Evolutionary conservation across 2,113 vertebrate genomes (phyloP).

Genomic region (Sialia sialis): DNA sequence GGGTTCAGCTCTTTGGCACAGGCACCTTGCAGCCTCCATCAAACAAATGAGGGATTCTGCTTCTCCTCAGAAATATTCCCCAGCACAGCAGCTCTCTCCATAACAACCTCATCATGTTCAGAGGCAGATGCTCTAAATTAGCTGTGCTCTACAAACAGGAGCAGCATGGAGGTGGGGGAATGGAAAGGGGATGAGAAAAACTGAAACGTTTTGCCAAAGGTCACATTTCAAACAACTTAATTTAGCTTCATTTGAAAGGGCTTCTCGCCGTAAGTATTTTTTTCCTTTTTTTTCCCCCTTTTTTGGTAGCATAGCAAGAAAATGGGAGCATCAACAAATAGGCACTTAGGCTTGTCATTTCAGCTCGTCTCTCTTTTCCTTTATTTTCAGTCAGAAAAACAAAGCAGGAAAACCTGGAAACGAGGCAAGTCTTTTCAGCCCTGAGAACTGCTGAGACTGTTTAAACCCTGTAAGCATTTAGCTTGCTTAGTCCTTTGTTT

Average conservation of each 20-base stretch:
- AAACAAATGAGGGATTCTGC: not conserved
- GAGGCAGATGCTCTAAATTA: slow-evolving; percentile 14
- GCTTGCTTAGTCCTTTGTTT: not conserved
- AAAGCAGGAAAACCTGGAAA: not conserved
- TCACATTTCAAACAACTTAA: not conserved
- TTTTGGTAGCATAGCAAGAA: not conserved
- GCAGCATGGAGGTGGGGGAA: not conserved
- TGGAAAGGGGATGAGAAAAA: not conserved
- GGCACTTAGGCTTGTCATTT: not conserved
- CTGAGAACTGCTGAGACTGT: not conserved
- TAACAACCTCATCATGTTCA: not conserved
- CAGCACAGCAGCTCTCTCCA: not conserved
- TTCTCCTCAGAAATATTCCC: not conserved
- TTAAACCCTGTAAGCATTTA: not conserved
- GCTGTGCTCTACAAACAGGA: not conserved
- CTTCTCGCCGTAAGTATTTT: not conserved
- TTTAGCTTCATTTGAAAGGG: not conserved
- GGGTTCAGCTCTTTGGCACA: not conserved
- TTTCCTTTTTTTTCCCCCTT: fast-evolving
- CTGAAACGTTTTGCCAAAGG: not conserved
- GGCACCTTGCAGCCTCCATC: not conserved
- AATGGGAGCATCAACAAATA: not conserved
- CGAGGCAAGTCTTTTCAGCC: not conserved
- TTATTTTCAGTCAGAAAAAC: not conserved
- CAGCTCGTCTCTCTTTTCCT: not conserved